These are phyloP conservation scores for Pogoniulus pusillus DNA, from an alignment of 2,797 vertebrate genomes.

Conservation along the genomic window DNA sequence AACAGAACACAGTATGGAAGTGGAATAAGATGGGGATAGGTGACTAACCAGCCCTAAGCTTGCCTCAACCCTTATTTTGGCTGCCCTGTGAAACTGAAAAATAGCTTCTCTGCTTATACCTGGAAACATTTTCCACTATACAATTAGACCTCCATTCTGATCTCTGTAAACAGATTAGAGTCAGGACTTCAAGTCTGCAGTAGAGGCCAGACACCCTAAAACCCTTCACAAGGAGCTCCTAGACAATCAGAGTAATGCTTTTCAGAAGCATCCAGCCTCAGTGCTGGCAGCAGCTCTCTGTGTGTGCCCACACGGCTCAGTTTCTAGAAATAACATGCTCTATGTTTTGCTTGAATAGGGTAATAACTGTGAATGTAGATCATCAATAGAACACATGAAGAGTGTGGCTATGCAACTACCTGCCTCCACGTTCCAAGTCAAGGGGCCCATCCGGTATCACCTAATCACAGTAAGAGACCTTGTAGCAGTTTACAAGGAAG, in stretches of 20 bases:
- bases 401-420: not conserved
- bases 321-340: not conserved
- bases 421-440: not conserved
- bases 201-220: not conserved
- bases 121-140: not conserved
- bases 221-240: not conserved
- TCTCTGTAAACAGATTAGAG: not conserved
- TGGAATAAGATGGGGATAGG: not conserved
- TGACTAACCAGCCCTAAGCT: not conserved
- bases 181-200: not conserved
- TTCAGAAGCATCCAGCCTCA: not conserved
- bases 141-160: not conserved
- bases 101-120: not conserved
- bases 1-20: not conserved
- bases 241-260: not conserved
- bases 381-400: not conserved
- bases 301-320: not conserved
- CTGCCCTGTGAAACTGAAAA: not conserved
- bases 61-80: not conserved
- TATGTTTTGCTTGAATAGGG: not conserved
- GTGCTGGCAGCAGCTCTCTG: not conserved
- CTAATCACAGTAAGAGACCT: not conserved
- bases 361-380: not conserved
- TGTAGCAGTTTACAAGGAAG: not conserved
- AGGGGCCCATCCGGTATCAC: not conserved